Evolutionary conservation across 2,888 invertebrate genomes (phyloP).

Genomic region (Tetheella fluctuosa): DNA sequence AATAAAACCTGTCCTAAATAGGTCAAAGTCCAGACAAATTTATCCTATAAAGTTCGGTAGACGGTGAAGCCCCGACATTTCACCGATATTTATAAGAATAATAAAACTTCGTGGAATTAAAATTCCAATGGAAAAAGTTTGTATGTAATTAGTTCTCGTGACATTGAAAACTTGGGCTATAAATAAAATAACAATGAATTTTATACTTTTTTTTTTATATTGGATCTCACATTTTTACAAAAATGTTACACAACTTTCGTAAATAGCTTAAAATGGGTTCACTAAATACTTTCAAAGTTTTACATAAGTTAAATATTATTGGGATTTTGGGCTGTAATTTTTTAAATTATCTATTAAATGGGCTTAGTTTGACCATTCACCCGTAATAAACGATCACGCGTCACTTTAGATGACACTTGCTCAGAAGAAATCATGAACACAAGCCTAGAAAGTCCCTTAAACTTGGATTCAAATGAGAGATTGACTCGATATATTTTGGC

Average conservation of each 20-base stretch:
- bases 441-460: too few relatives aligned
- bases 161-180: constrained; percentile 2
- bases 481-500: too few relatives aligned
- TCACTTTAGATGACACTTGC: too few relatives aligned
- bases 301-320: too few relatives aligned
- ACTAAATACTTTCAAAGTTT: not conserved
- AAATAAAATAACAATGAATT: constrained; percentile 4
- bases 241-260: not conserved
- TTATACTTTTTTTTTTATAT: too few relatives aligned
- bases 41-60: not conserved
- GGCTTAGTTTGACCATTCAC: too few relatives aligned
- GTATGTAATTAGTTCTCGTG: not conserved
- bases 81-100: constrained; percentile 2
- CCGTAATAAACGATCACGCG: too few relatives aligned
- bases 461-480: too few relatives aligned
- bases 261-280: not conserved
- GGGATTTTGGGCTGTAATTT: too few relatives aligned
- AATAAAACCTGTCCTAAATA: not conserved
- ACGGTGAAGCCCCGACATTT: not conserved
- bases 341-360: too few relatives aligned
- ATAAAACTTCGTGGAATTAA: constrained; percentile 2
- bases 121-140: constrained; percentile 1
- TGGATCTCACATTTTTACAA: too few relatives aligned
- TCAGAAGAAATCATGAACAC: too few relatives aligned
- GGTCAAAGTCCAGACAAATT: not conserved